Evolutionary conservation across 2,888 invertebrate genomes (phyloP).

Genomic region (Chironomus tentans): DNA sequence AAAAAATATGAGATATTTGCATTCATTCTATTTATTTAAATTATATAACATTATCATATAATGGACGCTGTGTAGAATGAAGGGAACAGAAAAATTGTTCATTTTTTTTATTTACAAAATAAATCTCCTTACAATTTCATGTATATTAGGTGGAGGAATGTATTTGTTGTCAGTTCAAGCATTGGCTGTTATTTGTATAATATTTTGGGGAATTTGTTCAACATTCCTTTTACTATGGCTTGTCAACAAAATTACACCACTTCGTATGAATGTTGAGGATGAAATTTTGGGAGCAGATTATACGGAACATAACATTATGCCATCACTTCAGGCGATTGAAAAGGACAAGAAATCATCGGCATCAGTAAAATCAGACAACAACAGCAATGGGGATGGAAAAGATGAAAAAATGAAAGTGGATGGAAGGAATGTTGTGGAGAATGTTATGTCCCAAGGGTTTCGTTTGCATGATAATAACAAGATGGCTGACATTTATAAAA

Average conservation of each 20-base stretch:
- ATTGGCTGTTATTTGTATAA: slow-evolving; percentile 56
- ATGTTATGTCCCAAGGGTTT: slow-evolving; percentile 1
- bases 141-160: slow-evolving; percentile 65
- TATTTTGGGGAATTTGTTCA: slow-evolving; percentile 55
- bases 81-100: too few relatives aligned
- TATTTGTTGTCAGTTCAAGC: slow-evolving; percentile 68
- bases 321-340: not conserved
- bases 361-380: not conserved
- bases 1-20: not conserved
- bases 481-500: slow-evolving; percentile 1
- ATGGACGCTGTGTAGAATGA: not conserved
- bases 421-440: not conserved
- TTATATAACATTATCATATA: too few relatives aligned
- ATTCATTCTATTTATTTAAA: not conserved
- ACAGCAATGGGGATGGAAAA: not conserved
- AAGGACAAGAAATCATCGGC: not conserved
- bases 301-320: slow-evolving; percentile 51
- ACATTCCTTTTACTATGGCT: slow-evolving; percentile 62
- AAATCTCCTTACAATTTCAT: too few relatives aligned
- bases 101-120: too few relatives aligned
- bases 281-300: slow-evolving; percentile 77
- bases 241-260: slow-evolving; percentile 60
- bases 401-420: not conserved
- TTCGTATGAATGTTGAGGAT: slow-evolving; percentile 66
- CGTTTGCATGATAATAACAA: not conserved